Percentiles rank a stretch among this genome's conserved stretches.
Conservation (phyloP, 2,888 invertebrate species). For the Flabesymbios commensalis region DNA sequence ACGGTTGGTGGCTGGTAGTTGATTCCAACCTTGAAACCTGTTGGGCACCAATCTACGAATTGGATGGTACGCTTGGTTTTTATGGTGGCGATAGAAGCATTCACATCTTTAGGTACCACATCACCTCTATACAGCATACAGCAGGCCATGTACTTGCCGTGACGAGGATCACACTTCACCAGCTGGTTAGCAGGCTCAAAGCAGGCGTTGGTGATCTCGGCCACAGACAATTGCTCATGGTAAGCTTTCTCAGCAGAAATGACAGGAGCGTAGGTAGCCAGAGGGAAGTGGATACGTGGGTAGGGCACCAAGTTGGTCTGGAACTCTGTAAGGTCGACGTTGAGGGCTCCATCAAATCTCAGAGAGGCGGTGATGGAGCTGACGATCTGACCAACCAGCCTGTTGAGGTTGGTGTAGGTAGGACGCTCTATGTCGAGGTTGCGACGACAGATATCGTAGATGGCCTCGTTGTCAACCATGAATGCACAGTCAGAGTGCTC, state of each 20-base stretch:
- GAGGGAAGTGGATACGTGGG: constrained; percentile 87
- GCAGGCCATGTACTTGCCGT: constrained; percentile 79
- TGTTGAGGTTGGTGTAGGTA: constrained; percentile 86
- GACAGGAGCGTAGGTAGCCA: constrained; percentile 84
- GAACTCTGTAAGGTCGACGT: constrained; percentile 65
- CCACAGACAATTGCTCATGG: constrained; percentile 74
- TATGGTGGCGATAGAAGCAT: constrained; percentile 66
- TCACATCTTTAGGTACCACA: constrained; percentile 82
- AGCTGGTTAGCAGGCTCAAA: no score
- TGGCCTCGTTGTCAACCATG: no score
- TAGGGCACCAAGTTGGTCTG: constrained; percentile 71
- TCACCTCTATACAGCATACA: constrained; percentile 94
- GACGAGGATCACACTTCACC: constrained; percentile 60
- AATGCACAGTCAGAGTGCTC: constrained; percentile 91
- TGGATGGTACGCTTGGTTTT: constrained; percentile 48
- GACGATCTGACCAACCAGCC: constrained; percentile 87
- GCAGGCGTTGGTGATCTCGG: constrained; percentile 93
- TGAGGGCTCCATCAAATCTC: constrained; percentile 64
- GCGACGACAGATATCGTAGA: no score
- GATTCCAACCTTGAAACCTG: no score
- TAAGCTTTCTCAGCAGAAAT: constrained; percentile 93
- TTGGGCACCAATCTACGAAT: no score
- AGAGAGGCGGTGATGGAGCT: constrained; percentile 62
- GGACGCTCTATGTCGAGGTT: constrained; percentile 84
- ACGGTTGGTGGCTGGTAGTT: no score